Evolutionary conservation across 2,797 vertebrate species (phyloP).

Genomic region (Jordanella pulchra): DNA sequence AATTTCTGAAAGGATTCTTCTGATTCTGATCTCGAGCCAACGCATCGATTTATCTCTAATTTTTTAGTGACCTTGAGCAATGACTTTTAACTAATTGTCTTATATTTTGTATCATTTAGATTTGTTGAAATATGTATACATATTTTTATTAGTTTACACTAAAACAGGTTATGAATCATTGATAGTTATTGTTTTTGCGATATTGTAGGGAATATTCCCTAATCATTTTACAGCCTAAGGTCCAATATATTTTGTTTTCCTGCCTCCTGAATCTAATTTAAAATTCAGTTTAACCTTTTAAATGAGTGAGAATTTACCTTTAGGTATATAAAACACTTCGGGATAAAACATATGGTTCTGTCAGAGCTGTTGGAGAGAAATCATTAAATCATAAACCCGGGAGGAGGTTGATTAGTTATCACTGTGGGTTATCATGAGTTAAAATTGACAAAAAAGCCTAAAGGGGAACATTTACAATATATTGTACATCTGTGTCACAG

Average conservation of each 20-base stretch:
- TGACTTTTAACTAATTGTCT: neutral
- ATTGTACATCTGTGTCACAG: neutral
- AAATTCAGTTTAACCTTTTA: neutral
- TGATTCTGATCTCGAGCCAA: too few species aligned
- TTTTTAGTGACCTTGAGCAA: too few species aligned
- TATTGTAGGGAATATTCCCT: neutral
- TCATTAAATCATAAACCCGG: neutral
- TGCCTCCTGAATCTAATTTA: neutral
- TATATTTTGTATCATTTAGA: neutral
- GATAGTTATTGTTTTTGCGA: neutral
- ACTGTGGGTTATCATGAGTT: neutral
- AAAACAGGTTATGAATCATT: neutral
- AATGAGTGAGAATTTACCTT: neutral
- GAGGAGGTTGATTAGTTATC: neutral
- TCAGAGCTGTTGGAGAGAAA: neutral
- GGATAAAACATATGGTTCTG: neutral
- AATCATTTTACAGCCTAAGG: neutral
- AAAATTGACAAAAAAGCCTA: constrained; percentile 1
- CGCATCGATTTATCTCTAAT: too few species aligned
- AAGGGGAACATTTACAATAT: neutral
- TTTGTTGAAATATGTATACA: neutral
- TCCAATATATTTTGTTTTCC: neutral
- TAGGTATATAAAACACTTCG: neutral
- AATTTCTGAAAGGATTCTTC: too few species aligned
- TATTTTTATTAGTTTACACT: neutral